phyloP scores from a whole-genome alignment of 2,797 vertebrate genomes.

The Gymnodraco acuticeps region DNA sequence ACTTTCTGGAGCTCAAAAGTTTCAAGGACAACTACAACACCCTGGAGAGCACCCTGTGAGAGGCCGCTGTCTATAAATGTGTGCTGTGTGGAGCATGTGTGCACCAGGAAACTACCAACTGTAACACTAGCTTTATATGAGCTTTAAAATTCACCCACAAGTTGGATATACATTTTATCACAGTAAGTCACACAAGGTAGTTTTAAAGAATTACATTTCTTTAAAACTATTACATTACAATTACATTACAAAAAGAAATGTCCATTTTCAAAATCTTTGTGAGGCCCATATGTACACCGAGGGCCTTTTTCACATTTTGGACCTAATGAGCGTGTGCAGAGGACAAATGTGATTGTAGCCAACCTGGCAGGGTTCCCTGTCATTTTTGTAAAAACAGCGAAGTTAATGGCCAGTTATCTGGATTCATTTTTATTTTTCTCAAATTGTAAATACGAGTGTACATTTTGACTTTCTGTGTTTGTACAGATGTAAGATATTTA shows the following conservation, averaged over 20 bases:
- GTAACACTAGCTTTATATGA: not conserved
- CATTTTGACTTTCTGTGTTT: conserved; percentile 47
- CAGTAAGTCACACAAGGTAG: not conserved
- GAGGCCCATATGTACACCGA: not conserved
- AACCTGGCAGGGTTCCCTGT: conserved; percentile 19
- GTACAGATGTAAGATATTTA: conserved; percentile 69
- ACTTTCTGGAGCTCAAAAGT: conserved; percentile 97
- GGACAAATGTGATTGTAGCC: conserved; percentile 57
- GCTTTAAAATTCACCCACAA: conserved; percentile 17
- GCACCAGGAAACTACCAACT: not conserved
- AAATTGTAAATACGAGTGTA: conserved; percentile 48
- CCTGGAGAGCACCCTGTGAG: conserved; percentile 94
- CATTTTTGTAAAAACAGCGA: conserved; percentile 33
- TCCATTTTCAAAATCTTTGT: not conserved
- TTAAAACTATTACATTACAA: not conserved
- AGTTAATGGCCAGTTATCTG: not conserved
- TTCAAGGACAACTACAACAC: conserved; percentile 99
- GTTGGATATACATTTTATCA: not conserved
- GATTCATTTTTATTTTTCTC: conserved; percentile 23
- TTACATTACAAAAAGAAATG: not conserved
- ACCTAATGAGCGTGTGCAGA: conserved; percentile 31
- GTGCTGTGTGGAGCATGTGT: not conserved
- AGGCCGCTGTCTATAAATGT: not conserved
- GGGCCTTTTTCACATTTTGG: conserved; percentile 39
- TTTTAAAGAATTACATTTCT: not conserved